These are phyloP conservation scores for Craterocephalus amniculus DNA, from an alignment of 2,797 vertebrate species.

Conservation along the genomic window DNA sequence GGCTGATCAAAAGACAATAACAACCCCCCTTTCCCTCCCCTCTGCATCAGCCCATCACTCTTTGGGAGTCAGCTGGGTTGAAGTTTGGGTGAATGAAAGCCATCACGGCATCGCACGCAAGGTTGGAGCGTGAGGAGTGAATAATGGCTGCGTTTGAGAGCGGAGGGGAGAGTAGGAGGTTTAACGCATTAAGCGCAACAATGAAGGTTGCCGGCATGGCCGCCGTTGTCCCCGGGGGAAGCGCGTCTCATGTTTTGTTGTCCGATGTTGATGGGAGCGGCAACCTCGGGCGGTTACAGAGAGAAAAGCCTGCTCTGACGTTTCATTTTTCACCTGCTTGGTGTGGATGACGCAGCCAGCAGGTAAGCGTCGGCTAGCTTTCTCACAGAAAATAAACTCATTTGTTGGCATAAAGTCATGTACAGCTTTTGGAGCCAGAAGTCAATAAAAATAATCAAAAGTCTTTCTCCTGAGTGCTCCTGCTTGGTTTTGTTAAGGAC, in stretches of 20 bases:
- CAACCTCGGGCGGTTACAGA: background rate
- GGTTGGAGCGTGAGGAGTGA: constrained; percentile 36
- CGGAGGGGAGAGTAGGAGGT: constrained; percentile 35
- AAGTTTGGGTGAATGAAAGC: constrained; percentile 68
- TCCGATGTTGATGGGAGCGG: constrained; percentile 32
- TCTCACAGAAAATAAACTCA: background rate
- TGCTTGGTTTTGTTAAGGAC: background rate
- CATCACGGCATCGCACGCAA: constrained; percentile 50
- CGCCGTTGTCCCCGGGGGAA: constrained; percentile 65
- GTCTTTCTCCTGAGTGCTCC: background rate
- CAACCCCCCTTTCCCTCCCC: constrained; percentile 4
- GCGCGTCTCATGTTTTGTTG: constrained; percentile 62
- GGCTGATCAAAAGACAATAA: constrained; percentile 70
- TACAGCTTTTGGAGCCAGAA: background rate
- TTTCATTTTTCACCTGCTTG: background rate
- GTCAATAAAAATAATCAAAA: background rate
- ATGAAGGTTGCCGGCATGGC: constrained; percentile 53
- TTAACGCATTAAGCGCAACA: constrained; percentile 61
- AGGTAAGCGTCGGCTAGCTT: background rate
- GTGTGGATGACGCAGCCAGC: background rate
- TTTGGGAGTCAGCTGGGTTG: constrained; percentile 75
- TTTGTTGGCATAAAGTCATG: background rate
- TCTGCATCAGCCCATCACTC: constrained; percentile 57
- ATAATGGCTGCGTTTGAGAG: constrained; percentile 53
- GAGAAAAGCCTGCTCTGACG: background rate